These are phyloP conservation scores for Strigamia transsilvanica DNA, from an alignment of 2,888 invertebrate species.

Conservation along the genomic window DNA sequence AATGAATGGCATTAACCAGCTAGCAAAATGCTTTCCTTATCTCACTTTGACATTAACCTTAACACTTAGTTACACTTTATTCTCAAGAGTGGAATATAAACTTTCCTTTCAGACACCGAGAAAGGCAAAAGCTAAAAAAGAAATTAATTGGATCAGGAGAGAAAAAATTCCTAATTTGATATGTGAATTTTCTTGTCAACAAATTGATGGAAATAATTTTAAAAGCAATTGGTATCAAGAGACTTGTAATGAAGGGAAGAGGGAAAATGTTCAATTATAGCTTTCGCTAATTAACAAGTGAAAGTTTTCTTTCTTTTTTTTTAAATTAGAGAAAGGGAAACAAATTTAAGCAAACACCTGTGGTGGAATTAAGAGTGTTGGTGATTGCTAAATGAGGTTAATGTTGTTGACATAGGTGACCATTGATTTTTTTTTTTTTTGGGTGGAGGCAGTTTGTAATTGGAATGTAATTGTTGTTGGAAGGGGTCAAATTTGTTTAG, in stretches of 20 bases:
- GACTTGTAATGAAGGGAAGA: neutral
- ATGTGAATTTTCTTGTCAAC: constrained; percentile 1
- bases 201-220: constrained; percentile 2
- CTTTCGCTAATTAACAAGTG: neutral
- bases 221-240: neutral
- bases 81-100: constrained; percentile 3
- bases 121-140: too few species aligned
- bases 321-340: neutral
- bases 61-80: constrained; percentile 16
- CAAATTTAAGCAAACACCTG: constrained; percentile 13
- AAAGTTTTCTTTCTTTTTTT: neutral
- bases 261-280: constrained; percentile 12
- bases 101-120: neutral
- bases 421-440: neutral
- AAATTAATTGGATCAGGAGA: neutral
- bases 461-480: neutral
- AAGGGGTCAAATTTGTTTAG: neutral
- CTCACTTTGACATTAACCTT: constrained; percentile 28
- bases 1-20: constrained; percentile 22
- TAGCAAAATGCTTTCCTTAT: neutral
- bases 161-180: neutral
- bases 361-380: neutral
- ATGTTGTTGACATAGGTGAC: neutral
- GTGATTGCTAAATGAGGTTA: constrained; percentile 1
- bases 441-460: neutral